Conservation (phyloP, 2,888 invertebrate species). For the Carcina quercana region DNA sequence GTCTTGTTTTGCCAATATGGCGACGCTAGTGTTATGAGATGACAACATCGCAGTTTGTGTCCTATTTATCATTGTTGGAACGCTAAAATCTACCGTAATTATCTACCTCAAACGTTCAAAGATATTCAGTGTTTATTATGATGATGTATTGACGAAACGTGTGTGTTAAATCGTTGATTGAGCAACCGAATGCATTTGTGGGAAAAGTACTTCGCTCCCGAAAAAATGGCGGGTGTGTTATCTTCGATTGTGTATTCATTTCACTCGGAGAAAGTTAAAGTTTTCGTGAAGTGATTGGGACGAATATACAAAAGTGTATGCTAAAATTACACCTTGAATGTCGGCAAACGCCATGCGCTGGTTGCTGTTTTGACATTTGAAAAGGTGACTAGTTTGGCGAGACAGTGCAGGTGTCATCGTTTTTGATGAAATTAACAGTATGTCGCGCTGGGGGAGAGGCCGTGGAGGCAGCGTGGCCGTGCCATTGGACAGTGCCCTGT, state of each 20-base stretch:
- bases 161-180: slow-evolving; percentile 23
- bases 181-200: slow-evolving; percentile 42
- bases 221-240: slow-evolving; percentile 75
- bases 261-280: slow-evolving; percentile 47
- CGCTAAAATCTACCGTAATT: slow-evolving; percentile 41
- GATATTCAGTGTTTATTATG: slow-evolving; percentile 40
- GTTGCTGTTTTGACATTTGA: slow-evolving; percentile 48
- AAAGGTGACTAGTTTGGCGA: slow-evolving; percentile 41
- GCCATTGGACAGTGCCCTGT: slow-evolving; percentile 77
- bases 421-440: slow-evolving; percentile 71
- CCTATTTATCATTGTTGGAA: slow-evolving; percentile 52
- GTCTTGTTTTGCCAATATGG: slow-evolving; percentile 54
- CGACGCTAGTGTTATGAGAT: slow-evolving; percentile 71
- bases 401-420: slow-evolving; percentile 59
- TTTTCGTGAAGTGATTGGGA: slow-evolving; percentile 32
- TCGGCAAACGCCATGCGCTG: slow-evolving; percentile 53
- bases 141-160: slow-evolving; percentile 34
- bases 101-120: slow-evolving; percentile 61
- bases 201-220: slow-evolving; percentile 59
- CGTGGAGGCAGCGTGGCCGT: slow-evolving; percentile 75
- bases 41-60: slow-evolving; percentile 74
- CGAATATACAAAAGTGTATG: slow-evolving; percentile 21
- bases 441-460: slow-evolving; percentile 79
- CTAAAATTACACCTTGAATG: slow-evolving; percentile 22
- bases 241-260: slow-evolving; percentile 69